Conservation (phyloP, 1,140 invertebrate species). For the Proales similis region DNA sequence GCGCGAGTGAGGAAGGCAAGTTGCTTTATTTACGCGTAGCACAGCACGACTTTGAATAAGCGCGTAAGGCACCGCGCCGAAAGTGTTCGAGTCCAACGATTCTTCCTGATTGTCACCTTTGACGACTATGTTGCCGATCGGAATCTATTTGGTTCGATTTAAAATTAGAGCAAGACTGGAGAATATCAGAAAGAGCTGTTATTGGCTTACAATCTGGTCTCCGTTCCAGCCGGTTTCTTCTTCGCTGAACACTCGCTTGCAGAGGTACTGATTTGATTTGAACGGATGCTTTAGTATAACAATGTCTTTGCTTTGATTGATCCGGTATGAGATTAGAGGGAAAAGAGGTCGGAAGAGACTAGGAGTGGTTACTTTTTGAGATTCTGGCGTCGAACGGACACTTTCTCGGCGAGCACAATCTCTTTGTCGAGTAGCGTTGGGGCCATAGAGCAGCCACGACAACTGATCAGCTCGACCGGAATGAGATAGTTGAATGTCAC, state of each 20-base stretch:
- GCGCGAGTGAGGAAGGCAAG: no score
- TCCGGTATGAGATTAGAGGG: background rate
- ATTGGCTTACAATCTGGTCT: background rate
- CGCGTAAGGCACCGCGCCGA: constrained; percentile 20
- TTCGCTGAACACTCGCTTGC: constrained; percentile 5
- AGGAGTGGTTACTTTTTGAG: constrained; percentile 6
- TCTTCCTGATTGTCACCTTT: constrained; percentile 19
- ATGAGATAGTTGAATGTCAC: constrained; percentile 19
- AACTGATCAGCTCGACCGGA: constrained; percentile 9
- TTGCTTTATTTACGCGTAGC: no score
- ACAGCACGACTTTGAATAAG: constrained; percentile 31
- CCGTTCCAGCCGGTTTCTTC: background rate
- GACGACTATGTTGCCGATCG: constrained; percentile 13
- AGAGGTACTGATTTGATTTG: constrained; percentile 3
- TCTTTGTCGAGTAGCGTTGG: constrained; percentile 18
- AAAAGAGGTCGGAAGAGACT: background rate
- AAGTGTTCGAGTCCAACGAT: constrained; percentile 18
- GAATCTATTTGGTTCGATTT: no score
- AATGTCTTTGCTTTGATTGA: constrained; percentile 23
- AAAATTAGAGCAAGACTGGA: no score
- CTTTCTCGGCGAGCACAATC: constrained; percentile 23
- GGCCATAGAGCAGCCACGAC: constrained; percentile 27
- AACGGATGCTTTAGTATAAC: constrained; percentile 29
- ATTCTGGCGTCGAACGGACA: constrained; percentile 30
- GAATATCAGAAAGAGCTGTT: no score